Conservation (phyloP, 2,797 vertebrate genomes). For the Aulostomus chinensis region DNA sequence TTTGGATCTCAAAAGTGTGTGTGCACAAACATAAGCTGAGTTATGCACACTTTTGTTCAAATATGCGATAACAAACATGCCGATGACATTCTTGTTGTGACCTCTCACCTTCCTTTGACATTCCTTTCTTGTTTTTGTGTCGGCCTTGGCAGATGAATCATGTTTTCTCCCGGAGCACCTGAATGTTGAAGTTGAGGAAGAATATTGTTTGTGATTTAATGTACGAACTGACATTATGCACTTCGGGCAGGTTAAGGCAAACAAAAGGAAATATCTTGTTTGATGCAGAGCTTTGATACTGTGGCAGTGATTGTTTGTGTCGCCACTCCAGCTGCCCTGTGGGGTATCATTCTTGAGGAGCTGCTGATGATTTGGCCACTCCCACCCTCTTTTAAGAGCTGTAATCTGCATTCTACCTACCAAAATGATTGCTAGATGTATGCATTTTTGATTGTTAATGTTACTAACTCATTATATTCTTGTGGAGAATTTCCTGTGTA, state of each 20-base stretch:
- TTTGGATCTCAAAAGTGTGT: not conserved
- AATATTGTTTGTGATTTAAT: not conserved
- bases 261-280: conserved; percentile 29
- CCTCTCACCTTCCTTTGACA: conserved; percentile 56
- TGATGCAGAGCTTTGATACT: conserved; percentile 11
- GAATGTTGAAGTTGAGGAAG: conserved; percentile 5
- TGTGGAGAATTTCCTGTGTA: too few relatives aligned
- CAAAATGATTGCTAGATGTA: too few relatives aligned
- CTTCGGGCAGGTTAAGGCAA: not conserved
- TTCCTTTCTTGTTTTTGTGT: conserved; percentile 56
- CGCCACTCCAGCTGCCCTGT: conserved; percentile 24
- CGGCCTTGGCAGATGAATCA: conserved; percentile 31
- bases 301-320: conserved; percentile 38
- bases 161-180: not conserved
- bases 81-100: conserved; percentile 56
- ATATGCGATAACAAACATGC: conserved; percentile 51
- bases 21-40: not conserved
- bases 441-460: too few relatives aligned
- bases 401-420: conserved; percentile 9
- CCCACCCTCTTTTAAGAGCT: too few relatives aligned
- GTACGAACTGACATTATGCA: not conserved
- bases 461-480: too few relatives aligned
- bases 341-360: conserved; percentile 54
- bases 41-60: conserved; percentile 22
- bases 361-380: conserved; percentile 16